phyloP scores from a whole-genome alignment of 2,113 vertebrate species.

The Corydoras sp. region DNA sequence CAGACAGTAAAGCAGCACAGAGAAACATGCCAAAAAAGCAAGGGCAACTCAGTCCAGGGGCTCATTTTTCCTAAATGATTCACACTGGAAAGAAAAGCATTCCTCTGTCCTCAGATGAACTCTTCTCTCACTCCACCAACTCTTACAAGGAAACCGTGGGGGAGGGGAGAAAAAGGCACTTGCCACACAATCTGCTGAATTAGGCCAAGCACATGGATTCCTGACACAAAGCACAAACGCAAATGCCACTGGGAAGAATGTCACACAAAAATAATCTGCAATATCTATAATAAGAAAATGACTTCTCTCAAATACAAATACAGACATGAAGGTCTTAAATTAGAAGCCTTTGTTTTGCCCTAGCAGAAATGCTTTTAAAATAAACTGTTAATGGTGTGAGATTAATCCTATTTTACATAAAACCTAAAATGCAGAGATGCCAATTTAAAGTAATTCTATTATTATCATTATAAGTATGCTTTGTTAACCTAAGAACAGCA shows the following conservation, averaged over 20 bases:
- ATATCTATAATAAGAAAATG: not conserved
- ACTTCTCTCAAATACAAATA: no score
- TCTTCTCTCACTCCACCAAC: constrained; percentile 66
- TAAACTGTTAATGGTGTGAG: no score
- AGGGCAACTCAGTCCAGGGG: constrained; percentile 75
- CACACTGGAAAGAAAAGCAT: constrained; percentile 76
- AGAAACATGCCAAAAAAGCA: constrained; percentile 80
- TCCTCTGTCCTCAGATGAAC: constrained; percentile 82
- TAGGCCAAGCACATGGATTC: constrained; percentile 48
- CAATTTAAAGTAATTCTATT: no score
- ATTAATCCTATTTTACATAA: no score
- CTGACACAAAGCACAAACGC: constrained; percentile 44
- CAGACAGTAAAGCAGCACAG: constrained; percentile 85
- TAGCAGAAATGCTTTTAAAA: no score
- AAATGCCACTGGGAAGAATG: not conserved
- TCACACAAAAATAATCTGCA: not conserved
- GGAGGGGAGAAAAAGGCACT: constrained; percentile 42
- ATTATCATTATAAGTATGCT: no score
- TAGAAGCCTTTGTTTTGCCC: no score
- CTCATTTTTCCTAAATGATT: constrained; percentile 81
- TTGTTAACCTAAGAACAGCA: no score
- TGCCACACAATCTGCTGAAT: constrained; percentile 47
- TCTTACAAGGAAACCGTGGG: constrained; percentile 56
- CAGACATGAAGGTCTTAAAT: no score
- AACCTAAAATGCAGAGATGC: no score